Conservation (phyloP, 2,888 invertebrate genomes). For the Xestia c-nigrum region DNA sequence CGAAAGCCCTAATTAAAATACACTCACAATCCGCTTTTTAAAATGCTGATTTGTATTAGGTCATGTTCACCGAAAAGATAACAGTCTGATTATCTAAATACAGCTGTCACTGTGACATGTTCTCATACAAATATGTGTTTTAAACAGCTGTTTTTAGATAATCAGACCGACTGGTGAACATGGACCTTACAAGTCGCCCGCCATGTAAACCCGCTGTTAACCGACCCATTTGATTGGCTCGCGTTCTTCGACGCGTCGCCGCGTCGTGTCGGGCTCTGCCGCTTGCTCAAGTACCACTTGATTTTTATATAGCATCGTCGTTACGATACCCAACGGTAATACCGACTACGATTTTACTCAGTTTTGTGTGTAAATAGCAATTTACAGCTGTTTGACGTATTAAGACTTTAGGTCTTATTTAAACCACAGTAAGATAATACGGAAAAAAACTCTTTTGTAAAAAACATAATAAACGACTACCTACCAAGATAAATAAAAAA, state of each 20-base stretch:
- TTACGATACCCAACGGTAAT: constrained; percentile 17
- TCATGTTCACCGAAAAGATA: no score
- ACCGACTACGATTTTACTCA: constrained; percentile 15
- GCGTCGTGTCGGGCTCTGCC: constrained; percentile 47
- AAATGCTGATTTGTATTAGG: background rate
- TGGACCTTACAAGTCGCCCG: background rate
- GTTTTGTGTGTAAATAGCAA: no score
- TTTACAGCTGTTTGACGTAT: constrained; percentile 5
- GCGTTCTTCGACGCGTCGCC: constrained; percentile 49
- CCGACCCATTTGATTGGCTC: background rate
- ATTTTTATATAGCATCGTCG: constrained; percentile 3
- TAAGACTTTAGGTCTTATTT: background rate
- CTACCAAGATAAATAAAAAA: no score
- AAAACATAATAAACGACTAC: background rate
- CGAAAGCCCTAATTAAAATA: no score
- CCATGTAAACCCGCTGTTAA: constrained; percentile 30
- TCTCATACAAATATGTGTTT: no score
- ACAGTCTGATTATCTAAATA: no score
- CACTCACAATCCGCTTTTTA: background rate
- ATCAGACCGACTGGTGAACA: no score
- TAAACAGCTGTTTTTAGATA: no score
- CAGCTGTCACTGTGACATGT: no score
- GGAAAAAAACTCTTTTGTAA: background rate
- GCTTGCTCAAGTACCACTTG: background rate
- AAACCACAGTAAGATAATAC: background rate